Evolutionary conservation across 1,140 invertebrate species (phyloP), one percentile per base, ranked within the genome.

Genomic region (Drosophila guanche): DNA sequence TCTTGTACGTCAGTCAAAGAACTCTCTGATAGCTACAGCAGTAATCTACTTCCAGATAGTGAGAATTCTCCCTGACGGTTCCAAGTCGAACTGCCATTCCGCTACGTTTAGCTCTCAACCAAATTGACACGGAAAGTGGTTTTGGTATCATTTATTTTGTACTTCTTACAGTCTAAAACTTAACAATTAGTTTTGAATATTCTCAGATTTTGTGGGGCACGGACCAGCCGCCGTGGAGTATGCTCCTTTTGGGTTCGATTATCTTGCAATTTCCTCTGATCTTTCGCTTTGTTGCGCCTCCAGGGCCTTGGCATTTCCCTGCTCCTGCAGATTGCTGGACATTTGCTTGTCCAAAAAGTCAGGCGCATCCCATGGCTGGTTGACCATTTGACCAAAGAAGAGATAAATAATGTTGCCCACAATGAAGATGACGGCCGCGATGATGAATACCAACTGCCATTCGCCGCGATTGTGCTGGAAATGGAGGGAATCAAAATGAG

Each of bases 381-480:
- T 92, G 12, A 93, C 91, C 7, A 93, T 94, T 2, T 93, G 93
- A 2, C 94, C 94, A 76, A 95, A 95, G 2, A 95, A 58, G n/a
- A 95, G 60, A 76, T 95, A 97, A 46, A 95, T 91, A 0, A 95
- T 79, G 71, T 95, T 95, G 4, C 95, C 94, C 48, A 94, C 71
- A 37, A 95, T 91, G 69, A 96, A 96, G 7, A 97, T 91, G 4
- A 92, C 93, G 12, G 95, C 93, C 0, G 95, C 93, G n/a, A 96
- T 93, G 75, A 95, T 95, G 90, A 97, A 97, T 0, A 97, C 95
- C 29, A 93, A 93, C 67, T 94, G 93, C 97, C 96, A 97, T 75
- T 94, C 92, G 0, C 79, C 41, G 3, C 93, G 91, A 79, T 94
- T 91, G 3, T 89, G 86, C 94, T 94, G 37, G 0, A 65, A 67